Evolutionary conservation across 2,797 vertebrate species (phyloP), one percentile per base, ranked within the genome.

Genomic region (Hydrocynus forskahlii): DNA sequence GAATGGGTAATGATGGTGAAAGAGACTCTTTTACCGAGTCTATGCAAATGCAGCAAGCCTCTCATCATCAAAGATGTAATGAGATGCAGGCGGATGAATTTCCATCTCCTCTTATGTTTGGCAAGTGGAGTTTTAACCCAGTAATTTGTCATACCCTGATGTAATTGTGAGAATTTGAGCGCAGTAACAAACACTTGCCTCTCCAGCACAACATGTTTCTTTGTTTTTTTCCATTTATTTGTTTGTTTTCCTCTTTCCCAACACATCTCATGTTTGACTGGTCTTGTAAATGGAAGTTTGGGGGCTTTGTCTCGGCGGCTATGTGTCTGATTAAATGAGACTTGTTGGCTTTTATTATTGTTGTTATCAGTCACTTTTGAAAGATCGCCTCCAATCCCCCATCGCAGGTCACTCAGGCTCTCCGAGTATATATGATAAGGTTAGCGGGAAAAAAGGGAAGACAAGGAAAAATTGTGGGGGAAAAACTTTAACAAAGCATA

Each of bases 401-500:
- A 35, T 43, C 50, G 25, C 82, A 59, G 85, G 83, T 88, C 84
- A 86, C 82, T 70, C 40, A 45, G 35, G 38, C 81, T 82, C 78
- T 79, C 81, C 68, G 72, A 84, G 55, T 80, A 78, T 86, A 72
- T 70, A 72, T 70, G 85, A 92, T 90, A 89, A 90, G 86, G 86
- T 90, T 91, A 87, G 87, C 43, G 35, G 13, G 10, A 10, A 74
- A 86, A 86, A 67, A 86, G 74, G 17, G 76, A 9, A n/a, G 52
- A 86, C 78, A 72, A 75, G 35, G 73, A 70, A 75, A 83, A 87
- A 85, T 43, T 80, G 80, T 76, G 59, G 75, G 67, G 13, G 64
- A 81, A 86, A 89, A 90, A 88, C 86, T 92, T 92, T 87, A 92
- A 89, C 88, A 89, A 91, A 92, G 87, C 89, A 89, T 88, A 90